A percentile compares a stretch with the other conserved stretches of the same genome.
These are phyloP conservation scores for Chromoteleia sp. DNA, from an alignment of 2,888 invertebrate species.

Conservation along the genomic window DNA sequence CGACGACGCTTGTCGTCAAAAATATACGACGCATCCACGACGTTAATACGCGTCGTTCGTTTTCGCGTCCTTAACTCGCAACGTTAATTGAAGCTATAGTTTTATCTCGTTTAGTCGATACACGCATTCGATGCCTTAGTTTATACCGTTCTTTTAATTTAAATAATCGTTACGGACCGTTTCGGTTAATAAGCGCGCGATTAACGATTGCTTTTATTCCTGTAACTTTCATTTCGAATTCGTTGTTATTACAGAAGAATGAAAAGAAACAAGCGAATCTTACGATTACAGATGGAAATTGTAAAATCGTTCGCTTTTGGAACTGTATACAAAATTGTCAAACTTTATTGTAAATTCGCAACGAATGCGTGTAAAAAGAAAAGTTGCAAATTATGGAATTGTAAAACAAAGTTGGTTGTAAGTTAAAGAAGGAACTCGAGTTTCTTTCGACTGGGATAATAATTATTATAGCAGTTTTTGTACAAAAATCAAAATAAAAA, in stretches of 20 bases:
- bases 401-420: no score
- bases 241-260: not conserved
- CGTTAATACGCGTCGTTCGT: constrained; percentile 3
- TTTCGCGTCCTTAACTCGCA: constrained; percentile 22
- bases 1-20: constrained; percentile 1
- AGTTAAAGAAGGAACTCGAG: no score
- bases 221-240: not conserved
- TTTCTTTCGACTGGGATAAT: no score
- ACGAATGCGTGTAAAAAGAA: no score
- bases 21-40: constrained; percentile 20
- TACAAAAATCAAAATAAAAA: no score
- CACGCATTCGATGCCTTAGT: constrained; percentile 11
- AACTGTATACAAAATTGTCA: no score
- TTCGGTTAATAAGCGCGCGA: constrained; percentile 3
- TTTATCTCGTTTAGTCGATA: constrained; percentile 48
- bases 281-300: no score
- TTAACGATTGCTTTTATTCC: not conserved
- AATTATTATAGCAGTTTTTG: no score
- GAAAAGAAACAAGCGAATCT: no score
- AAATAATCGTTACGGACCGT: constrained; percentile 9
- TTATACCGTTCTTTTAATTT: constrained; percentile 16
- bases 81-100: constrained; percentile 29
- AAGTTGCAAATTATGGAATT: no score
- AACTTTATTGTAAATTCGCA: no score
- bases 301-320: no score